Evolutionary conservation across 2,113 vertebrate species (phyloP).

Genomic region (Salvelinus fontinalis): DNA sequence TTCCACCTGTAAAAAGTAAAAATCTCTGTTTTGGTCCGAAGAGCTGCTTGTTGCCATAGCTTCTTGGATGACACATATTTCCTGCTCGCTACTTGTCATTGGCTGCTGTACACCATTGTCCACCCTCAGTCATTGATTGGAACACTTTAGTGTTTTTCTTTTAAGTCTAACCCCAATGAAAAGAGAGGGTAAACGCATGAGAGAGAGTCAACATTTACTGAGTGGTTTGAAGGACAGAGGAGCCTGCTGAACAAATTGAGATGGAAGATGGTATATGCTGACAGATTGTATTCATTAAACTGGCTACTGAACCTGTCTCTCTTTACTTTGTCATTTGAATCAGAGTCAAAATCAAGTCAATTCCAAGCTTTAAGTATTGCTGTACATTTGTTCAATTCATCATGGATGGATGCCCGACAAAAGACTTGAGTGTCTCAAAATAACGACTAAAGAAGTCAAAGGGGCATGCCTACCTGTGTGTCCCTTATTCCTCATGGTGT

Average conservation of each 20-base stretch:
- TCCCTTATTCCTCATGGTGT: neutral
- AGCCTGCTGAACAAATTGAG: neutral
- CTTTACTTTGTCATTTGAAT: neutral
- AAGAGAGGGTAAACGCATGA: neutral
- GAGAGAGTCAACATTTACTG: neutral
- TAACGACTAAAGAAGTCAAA: too few species aligned
- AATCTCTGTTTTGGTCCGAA: neutral
- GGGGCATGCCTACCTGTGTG: neutral
- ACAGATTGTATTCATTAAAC: neutral
- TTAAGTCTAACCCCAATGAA: neutral
- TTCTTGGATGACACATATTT: neutral
- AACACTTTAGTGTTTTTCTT: neutral
- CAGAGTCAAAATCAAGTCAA: too few species aligned
- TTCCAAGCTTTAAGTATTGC: neutral
- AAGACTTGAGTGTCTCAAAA: neutral
- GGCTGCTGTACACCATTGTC: neutral
- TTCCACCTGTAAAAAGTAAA: neutral
- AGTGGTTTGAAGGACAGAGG: neutral
- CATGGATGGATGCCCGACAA: neutral
- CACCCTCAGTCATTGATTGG: neutral
- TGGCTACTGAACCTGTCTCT: neutral
- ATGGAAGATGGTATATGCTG: neutral
- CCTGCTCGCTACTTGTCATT: neutral
- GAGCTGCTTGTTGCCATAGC: neutral
- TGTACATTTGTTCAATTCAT: constrained; percentile 11